These are phyloP conservation scores for Congeria kusceri DNA, from an alignment of 2,888 invertebrate genomes.

Conservation along the genomic window DNA sequence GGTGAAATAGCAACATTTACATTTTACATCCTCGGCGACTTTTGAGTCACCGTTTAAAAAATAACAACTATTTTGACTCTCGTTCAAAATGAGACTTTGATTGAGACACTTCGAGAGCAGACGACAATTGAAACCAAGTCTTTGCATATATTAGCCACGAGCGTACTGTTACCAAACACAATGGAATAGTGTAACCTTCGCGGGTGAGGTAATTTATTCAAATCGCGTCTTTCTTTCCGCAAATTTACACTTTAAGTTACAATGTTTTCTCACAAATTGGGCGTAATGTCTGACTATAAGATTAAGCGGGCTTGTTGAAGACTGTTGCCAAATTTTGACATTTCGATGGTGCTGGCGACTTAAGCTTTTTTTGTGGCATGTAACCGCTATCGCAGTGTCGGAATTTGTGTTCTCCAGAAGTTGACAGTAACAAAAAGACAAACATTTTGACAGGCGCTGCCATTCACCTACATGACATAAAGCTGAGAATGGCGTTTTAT, in stretches of 20 bases:
- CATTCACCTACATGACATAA: too few species aligned
- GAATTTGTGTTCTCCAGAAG: slow-evolving; percentile 24
- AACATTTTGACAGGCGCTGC: slow-evolving; percentile 2
- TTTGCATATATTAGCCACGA: slow-evolving; percentile 30
- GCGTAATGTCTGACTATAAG: slow-evolving; percentile 42
- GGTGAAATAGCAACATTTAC: too few species aligned
- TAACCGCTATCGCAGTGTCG: slow-evolving; percentile 41
- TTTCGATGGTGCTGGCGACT: not conserved
- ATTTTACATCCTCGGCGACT: too few species aligned
- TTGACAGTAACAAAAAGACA: slow-evolving; percentile 11
- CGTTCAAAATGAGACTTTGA: slow-evolving; percentile 28
- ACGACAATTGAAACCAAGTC: slow-evolving; percentile 20
- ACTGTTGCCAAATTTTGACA: slow-evolving; percentile 15
- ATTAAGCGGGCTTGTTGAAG: slow-evolving; percentile 30
- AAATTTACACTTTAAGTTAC: slow-evolving; percentile 38
- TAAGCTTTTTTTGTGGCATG: slow-evolving; percentile 21
- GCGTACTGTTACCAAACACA: slow-evolving; percentile 33
- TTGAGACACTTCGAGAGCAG: slow-evolving; percentile 23
- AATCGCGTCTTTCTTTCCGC: slow-evolving; percentile 12
- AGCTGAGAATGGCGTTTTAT: too few species aligned
- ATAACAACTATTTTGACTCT: slow-evolving; percentile 7
- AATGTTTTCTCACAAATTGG: slow-evolving; percentile 46
- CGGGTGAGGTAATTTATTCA: slow-evolving; percentile 53
- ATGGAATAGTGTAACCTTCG: slow-evolving; percentile 26
- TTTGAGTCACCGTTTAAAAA: slow-evolving; percentile 4